Conservation (phyloP, 2,888 invertebrate genomes). For the Noctuana brunneofusca region DNA sequence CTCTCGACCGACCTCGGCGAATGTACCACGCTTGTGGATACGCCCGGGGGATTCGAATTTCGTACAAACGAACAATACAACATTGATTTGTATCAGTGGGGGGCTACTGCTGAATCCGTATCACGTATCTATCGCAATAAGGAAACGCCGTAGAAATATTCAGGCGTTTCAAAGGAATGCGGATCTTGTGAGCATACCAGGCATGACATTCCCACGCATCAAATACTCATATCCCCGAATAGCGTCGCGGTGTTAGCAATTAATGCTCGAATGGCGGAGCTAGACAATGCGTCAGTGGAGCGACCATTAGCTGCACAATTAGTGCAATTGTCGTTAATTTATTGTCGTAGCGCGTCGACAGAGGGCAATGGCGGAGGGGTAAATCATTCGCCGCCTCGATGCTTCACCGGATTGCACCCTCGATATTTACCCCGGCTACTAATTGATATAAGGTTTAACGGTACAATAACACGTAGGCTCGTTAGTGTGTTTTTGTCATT, state of each 20-base stretch:
- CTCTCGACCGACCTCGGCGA: slow-evolving; percentile 43
- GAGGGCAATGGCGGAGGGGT: slow-evolving; percentile 41
- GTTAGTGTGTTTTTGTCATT: slow-evolving; percentile 19
- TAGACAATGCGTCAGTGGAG: slow-evolving; percentile 73
- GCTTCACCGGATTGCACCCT: slow-evolving; percentile 29
- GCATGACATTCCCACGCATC: slow-evolving; percentile 62
- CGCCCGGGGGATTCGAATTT: slow-evolving; percentile 5
- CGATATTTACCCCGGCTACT: slow-evolving; percentile 33
- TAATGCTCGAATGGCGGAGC: slow-evolving; percentile 55
- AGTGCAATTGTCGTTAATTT: slow-evolving; percentile 18
- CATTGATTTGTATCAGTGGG: slow-evolving; percentile 59
- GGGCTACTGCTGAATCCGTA: slow-evolving; percentile 51
- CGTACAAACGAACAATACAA: slow-evolving; percentile 49
- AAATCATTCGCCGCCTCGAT: slow-evolving; percentile 44
- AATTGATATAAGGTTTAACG: slow-evolving; percentile 34
- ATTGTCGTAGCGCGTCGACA: slow-evolving; percentile 7
- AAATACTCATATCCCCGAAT: slow-evolving; percentile 57
- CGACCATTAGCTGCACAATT: slow-evolving; percentile 77
- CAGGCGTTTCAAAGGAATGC: slow-evolving; percentile 37
- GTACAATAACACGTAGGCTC: slow-evolving; percentile 15
- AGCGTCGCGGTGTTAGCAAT: slow-evolving; percentile 50
- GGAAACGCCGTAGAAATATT: slow-evolving; percentile 50
- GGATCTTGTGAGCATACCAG: slow-evolving; percentile 41
- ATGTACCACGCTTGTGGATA: slow-evolving; percentile 9
- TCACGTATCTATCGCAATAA: slow-evolving; percentile 60